Percentiles rank a stretch among this genome's conserved stretches.
These are phyloP conservation scores for Norana najaformis DNA, from an alignment of 2,888 invertebrate species.

Conservation along the genomic window DNA sequence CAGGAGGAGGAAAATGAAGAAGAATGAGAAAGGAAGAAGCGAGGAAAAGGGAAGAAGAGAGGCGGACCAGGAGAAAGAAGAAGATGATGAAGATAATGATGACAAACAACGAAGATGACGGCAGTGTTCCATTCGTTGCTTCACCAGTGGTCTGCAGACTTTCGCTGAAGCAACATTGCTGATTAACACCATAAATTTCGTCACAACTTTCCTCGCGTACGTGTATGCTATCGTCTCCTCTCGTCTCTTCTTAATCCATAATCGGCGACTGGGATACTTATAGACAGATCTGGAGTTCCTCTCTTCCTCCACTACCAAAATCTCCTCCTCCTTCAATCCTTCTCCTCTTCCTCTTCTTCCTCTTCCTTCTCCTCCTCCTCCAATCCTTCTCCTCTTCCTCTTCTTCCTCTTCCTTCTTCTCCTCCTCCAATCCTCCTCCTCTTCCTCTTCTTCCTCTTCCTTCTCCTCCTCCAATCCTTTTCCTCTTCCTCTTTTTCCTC, in stretches of 20 bases:
- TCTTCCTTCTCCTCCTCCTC: too few relatives aligned
- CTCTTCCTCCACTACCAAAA: too few relatives aligned
- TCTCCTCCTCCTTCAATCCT: too few relatives aligned
- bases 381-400: too few relatives aligned
- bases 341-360: too few relatives aligned
- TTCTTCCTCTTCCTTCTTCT: too few relatives aligned
- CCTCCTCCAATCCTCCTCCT: too few relatives aligned
- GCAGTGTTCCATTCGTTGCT: background rate
- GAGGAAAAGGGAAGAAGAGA: background rate
- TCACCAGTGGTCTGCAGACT: background rate
- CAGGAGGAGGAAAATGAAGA: too few relatives aligned
- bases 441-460: too few relatives aligned
- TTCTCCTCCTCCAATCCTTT: background rate
- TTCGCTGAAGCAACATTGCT: too few relatives aligned
- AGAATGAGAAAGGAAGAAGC: background rate
- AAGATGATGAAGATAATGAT: background rate
- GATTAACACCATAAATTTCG: background rate
- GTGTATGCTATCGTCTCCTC: background rate
- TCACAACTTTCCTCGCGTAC: background rate
- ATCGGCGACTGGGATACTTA: background rate
- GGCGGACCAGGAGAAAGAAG: background rate
- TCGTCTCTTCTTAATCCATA: background rate
- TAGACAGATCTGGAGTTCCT: background rate
- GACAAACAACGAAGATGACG: background rate
- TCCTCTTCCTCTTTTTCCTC: background rate